Base-by-base conservation (phyloP, 1,140 invertebrate species). In the Conus betulinus region DNA sequence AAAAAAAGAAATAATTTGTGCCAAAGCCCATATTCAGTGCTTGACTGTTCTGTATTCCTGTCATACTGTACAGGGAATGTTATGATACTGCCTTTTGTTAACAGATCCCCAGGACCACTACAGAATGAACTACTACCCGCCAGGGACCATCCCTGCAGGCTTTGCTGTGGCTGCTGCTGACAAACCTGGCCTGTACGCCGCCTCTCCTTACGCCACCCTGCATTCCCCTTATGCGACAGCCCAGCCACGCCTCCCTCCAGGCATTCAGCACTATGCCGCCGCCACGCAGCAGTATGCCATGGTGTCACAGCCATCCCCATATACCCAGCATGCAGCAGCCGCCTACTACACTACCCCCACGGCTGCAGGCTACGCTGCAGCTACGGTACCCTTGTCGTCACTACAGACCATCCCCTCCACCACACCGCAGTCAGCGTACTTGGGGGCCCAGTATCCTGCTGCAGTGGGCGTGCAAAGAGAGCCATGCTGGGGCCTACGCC, bases 71-170 rank as follows among this genome's bases (percentile, higher is more conserved):
- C 23, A 17, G 67, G 7, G 20, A 71, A 20, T 71, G 67, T 23
- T 20, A 23, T n/a, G 60, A 11, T 63, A 20, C 4, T 23, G 67
- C 23, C 15, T n/a, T 20, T n/a, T 71, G 67, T 23, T 71, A 17
- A 15, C 67, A 71, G 67, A 71, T n/a, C 67, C 67, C 67, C 79
- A 81, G 79, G 71, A 87, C 51, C 85, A 78, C 71, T 87, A 87
- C 74, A 87, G 67, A 60, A 87, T 87, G 85, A 87, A 87, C 53
- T 87, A 87, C 52, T 87, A 79, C 74, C 85, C 85, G 27, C 52
- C 71, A 87, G 85, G 71, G 71, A 55, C 67, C 23, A 53, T 53
- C 63, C 85, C 85, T 27, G 74, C 85, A 27, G 85, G 85, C 51
- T 87, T 79, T 67, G 79, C 79, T 15, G 85, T 87, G 39, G 85